Evolutionary conservation across 2,888 invertebrate species (phyloP).

Genomic region (Cosmopolites sordidus): DNA sequence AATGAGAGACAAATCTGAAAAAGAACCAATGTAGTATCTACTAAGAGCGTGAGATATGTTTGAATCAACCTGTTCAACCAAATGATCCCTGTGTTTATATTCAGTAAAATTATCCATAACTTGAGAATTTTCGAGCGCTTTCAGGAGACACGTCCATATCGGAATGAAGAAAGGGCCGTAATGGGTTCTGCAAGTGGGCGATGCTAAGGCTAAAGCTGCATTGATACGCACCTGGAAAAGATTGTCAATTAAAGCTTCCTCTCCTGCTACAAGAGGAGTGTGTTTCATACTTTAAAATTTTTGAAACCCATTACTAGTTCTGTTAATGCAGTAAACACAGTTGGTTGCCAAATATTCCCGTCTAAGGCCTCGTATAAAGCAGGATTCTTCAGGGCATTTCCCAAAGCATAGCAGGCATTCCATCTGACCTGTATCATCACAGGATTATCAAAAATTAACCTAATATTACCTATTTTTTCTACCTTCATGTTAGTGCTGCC

Average conservation of each 20-base stretch:
- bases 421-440: slow-evolving; percentile 60
- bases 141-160: slow-evolving; percentile 69
- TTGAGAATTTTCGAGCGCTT: slow-evolving; percentile 72
- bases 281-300: slow-evolving; percentile 63
- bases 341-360: slow-evolving; percentile 52
- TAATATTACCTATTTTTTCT: not conserved
- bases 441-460: too few species aligned
- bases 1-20: slow-evolving; percentile 70
- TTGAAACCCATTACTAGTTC: slow-evolving; percentile 66
- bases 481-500: slow-evolving; percentile 76
- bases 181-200: slow-evolving; percentile 55
- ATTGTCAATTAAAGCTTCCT: not conserved
- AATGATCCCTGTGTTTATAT: slow-evolving; percentile 78
- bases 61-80: slow-evolving; percentile 72
- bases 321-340: slow-evolving; percentile 63
- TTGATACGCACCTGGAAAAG: slow-evolving; percentile 67
- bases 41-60: not conserved
- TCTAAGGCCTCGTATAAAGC: slow-evolving; percentile 46
- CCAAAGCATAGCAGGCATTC: slow-evolving; percentile 88
- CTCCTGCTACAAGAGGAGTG: too few species aligned
- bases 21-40: slow-evolving; percentile 8
- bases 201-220: slow-evolving; percentile 71
- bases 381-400: slow-evolving; percentile 69
- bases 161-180: slow-evolving; percentile 60
- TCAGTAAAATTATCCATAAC: slow-evolving; percentile 78